Evolutionary conservation across 2,797 vertebrate genomes (phyloP), one percentile per base, ranked within the genome.

Genomic region (Falco biarmicus): DNA sequence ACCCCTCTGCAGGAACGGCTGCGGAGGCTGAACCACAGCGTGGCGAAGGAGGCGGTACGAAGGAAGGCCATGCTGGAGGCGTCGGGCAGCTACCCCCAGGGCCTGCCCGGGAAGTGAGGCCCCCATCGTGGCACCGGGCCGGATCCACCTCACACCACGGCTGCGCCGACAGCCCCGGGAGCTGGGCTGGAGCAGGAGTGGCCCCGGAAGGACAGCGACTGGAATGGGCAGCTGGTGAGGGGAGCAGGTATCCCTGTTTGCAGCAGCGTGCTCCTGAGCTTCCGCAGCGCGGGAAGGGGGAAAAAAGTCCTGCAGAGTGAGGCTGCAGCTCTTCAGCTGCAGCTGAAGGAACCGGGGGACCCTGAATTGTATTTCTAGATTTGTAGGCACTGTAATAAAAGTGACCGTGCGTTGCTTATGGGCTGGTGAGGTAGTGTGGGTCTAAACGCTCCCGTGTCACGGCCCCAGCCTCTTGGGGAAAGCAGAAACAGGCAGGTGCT

Each of bases 21-120:
- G 95, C 97, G 99, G 88, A 93, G 99, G 85, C 98, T 99, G 69
- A 99, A 99, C 96, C 99, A 99, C 97, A 99, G 98, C 32, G 99
- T 99, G 76, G 99, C 99, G 82, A 99, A 99, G 95, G 99, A 99
- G 97, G 99, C 99, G 0, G 98, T 99, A 9, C 95, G 99, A 11
- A 98, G 99, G 69, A 99, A 98, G 84, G 99, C 99, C 8, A 98
- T 99, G 98, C 97, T 99, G 95, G 99, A 99, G 95, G 98, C 99
- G 0, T 99, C 99, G 2, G 98, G 98, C 3, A 98, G 98, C 53
- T 99, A 99, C 95, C 96, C 98, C 4, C 97, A 98, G 20, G 98
- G 98, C 8, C 98, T 99, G 14, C 98, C 99, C 31, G 99, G 98
- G 96, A 99, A 99, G 97, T 99, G 98, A 98, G 16, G 17, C 13